A percentile compares a stretch with the other conserved stretches of the same genome.
Conservation (phyloP, 1,140 invertebrate species). For the Apis dorsata region DNA sequence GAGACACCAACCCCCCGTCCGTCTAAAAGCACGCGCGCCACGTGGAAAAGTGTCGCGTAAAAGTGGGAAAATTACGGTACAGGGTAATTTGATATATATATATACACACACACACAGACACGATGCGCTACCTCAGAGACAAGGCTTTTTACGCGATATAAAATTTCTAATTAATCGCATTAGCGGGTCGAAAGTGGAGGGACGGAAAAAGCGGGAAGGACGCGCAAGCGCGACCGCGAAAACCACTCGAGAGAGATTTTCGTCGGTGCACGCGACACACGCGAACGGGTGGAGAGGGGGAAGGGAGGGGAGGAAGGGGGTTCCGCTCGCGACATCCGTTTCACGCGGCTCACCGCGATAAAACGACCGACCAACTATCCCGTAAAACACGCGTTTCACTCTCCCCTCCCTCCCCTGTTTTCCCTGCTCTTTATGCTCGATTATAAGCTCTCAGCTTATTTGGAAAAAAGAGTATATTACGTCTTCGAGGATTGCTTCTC, state of each 20-base stretch:
- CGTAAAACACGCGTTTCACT: not conserved
- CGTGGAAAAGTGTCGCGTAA: not conserved
- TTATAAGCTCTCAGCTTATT: no score
- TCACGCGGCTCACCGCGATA: not conserved
- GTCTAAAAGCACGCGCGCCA: not conserved
- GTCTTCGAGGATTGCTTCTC: no score
- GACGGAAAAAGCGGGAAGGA: not conserved
- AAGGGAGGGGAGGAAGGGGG: no score
- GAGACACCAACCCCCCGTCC: not conserved
- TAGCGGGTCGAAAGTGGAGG: not conserved
- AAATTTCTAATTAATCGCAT: constrained; percentile 49
- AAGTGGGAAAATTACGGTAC: constrained; percentile 42
- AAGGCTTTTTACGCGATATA: constrained; percentile 48
- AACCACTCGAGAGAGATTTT: constrained; percentile 23
- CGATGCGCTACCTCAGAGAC: constrained; percentile 47
- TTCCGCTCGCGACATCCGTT: constrained; percentile 1
- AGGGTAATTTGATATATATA: constrained; percentile 43
- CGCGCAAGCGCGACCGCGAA: constrained; percentile 16
- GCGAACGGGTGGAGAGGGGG: no score
- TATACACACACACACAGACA: not conserved
- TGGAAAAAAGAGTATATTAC: no score
- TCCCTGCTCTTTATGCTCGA: not conserved
- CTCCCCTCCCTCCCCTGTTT: not conserved
- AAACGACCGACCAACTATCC: not conserved
- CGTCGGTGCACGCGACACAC: not conserved